phyloP scores from a whole-genome alignment of 2,888 invertebrate species.

The Furcula furcula region DNA sequence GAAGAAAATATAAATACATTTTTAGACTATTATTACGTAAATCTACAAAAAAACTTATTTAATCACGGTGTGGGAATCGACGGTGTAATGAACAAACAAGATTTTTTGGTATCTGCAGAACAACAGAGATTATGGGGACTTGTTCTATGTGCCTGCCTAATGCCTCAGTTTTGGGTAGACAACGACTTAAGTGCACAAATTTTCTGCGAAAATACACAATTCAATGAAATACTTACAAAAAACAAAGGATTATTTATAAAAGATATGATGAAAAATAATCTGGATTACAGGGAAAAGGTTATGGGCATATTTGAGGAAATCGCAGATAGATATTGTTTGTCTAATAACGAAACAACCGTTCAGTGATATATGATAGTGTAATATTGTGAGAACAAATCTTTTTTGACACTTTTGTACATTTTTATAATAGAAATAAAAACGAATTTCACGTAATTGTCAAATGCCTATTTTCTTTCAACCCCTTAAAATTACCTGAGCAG shows the following conservation, averaged over 20 bases:
- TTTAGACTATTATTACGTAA: slow-evolving; percentile 80
- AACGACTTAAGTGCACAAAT: slow-evolving; percentile 66
- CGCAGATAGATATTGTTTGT: slow-evolving; percentile 73
- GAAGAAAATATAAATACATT: slow-evolving; percentile 71
- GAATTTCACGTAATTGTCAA: too few species aligned
- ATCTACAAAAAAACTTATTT: slow-evolving; percentile 62
- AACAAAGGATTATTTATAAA: slow-evolving; percentile 79
- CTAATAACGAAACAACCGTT: slow-evolving; percentile 56
- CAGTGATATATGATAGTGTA: too few species aligned
- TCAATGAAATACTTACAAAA: slow-evolving; percentile 76
- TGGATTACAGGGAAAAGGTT: slow-evolving; percentile 71
- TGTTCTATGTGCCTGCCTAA: slow-evolving; percentile 78
- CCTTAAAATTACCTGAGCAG: too few species aligned
- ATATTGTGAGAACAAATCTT: too few species aligned
- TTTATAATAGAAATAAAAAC: too few species aligned
- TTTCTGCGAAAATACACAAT: slow-evolving; percentile 72
- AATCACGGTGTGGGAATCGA: slow-evolving; percentile 56
- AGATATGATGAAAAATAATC: slow-evolving; percentile 75
- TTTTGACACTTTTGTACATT: too few species aligned
- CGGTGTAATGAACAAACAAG: slow-evolving; percentile 56
- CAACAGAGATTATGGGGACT: slow-evolving; percentile 78
- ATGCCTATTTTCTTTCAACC: too few species aligned
- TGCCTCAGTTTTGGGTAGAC: slow-evolving; percentile 77
- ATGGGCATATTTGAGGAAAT: slow-evolving; percentile 81
- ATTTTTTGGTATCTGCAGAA: slow-evolving; percentile 67